Base-by-base conservation (phyloP, 2,888 invertebrate genomes). In the Pandemis cinnamomeana region DNA sequence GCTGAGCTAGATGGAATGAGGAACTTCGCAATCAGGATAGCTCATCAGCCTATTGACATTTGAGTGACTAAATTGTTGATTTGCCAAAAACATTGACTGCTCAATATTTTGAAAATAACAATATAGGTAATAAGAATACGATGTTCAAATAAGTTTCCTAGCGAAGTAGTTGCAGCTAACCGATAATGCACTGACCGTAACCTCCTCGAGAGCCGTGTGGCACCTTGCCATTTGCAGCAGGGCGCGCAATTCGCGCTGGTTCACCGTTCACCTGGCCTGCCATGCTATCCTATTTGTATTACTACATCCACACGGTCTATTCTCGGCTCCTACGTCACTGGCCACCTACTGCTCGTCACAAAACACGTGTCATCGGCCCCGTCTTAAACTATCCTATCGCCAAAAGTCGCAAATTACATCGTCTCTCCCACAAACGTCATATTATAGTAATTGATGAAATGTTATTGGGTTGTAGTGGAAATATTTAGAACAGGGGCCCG, bases 361-460 rank as follows among this genome's bases (percentile, higher is more conserved):
- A 77, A 81, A 79, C 90, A 89, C 89, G 89, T 90, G 90, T 89
- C 87, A 86, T 88, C 88, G 85, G 82, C 86, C 88, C 82, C 80
- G 67, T 77, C 77, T 75, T 79, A 78, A 81, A 75, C 71, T 68
- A 53, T 72, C 80, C 78, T 78, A 83, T 83, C 80, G 83, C 82
- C 82, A 83, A 82, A 74, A 67, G 66, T 71, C 71, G 74, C 70
- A 71, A 74, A 74, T 74, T 67, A 70, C 44, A 71, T 62, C 74
- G 71, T 62, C 53, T 53, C 61, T 62, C 60, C 69, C 60, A 36
- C 69, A 15, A 73, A 53, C 73, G 70, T 73, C 60, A 73, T 66
- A 70, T 66, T 66, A 66, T 27, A 73, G 70, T 70, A 73, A 73
- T 73, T 66, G 53, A 66, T 61, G 51, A 66, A 51, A 60, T 58